Base-by-base conservation (phyloP, 2,888 invertebrate genomes). In the Aphidoletes aphidimyza region DNA sequence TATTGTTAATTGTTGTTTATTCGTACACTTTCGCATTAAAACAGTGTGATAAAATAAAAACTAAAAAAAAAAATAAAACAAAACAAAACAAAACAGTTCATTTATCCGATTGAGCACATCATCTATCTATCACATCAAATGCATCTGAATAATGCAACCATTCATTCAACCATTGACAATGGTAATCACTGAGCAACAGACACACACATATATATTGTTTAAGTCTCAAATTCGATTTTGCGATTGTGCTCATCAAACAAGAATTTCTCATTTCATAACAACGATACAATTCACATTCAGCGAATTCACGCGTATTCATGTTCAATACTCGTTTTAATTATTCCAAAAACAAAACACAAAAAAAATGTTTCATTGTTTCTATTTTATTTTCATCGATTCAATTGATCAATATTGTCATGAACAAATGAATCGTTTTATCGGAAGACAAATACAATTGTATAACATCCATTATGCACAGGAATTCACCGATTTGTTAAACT, bases 1-100 rank as follows among this genome's bases (percentile, higher is more conserved):
- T 22, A 26, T 54, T 54, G 54, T 54, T 54, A 26, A 54, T 54
- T 54, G 26, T 54, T 54, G 22, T 54, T 54, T 54, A 54, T 54
- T 54, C 54, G n/a, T 54, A 69, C 26, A n/a, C n/a, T n/a, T n/a
- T n/a, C n/a, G n/a, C n/a, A n/a, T n/a, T n/a, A n/a, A n/a, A n/a
- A n/a, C n/a, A n/a, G n/a, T n/a, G n/a, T n/a, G n/a, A n/a, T 30
- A 26, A 30, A 54, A 54, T 19, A 26, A 54, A 54, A 54, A n/a
- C 54, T 11, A 19, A 47, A 11, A 47, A 17, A 11, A 11, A 47
- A 47, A 47, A 47, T 14, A 22, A 54, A 1, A 69, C 26, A 69
- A 30, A 54, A 5, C 47, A 11, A 11, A 3, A 17, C 11, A 47
- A 54, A 54, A 54, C 22, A 47, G 47, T 54, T 54, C 54, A 54